phyloP scores from a whole-genome alignment of 2,888 invertebrate species.

The Desoria tigrina region DNA sequence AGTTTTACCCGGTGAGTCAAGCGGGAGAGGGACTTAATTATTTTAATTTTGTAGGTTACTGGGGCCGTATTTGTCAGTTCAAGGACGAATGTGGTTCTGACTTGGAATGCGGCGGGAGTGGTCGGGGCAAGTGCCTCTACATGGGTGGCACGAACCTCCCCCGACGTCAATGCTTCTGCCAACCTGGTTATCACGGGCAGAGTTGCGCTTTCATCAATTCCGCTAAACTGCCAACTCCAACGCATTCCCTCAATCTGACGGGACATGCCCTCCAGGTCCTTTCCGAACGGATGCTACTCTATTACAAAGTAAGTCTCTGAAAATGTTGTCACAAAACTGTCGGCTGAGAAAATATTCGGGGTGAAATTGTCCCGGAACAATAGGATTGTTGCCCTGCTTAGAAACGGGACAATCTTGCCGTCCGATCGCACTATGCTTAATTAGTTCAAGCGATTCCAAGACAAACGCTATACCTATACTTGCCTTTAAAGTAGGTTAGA shows the following conservation, averaged over 20 bases:
- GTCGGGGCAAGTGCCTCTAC: slow-evolving; percentile 45
- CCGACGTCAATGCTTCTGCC: slow-evolving; percentile 49
- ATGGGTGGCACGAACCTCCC: slow-evolving; percentile 51
- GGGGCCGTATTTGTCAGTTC: slow-evolving; percentile 51
- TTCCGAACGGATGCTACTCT: slow-evolving; percentile 45
- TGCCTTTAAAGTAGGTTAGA: slow-evolving; percentile 6
- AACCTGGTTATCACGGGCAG: slow-evolving; percentile 43
- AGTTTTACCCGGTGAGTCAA: too few species aligned
- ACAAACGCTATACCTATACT: too few species aligned
- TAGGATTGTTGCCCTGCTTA: too few species aligned
- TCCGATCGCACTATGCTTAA: too few species aligned
- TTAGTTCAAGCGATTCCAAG: too few species aligned
- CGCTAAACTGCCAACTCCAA: slow-evolving; percentile 32
- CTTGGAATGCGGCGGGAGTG: slow-evolving; percentile 41
- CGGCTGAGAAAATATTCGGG: neutral
- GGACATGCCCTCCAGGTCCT: slow-evolving; percentile 42
- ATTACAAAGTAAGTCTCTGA: slow-evolving; percentile 37
- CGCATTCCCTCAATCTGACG: slow-evolving; percentile 40
- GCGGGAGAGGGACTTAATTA: too few species aligned
- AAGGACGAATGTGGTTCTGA: slow-evolving; percentile 51
- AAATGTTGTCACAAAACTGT: neutral
- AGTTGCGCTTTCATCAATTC: slow-evolving; percentile 39
- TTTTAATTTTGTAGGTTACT: slow-evolving; percentile 35
- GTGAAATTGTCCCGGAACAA: neutral
- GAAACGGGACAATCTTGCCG: too few species aligned